Percentiles rank a stretch among this genome's conserved stretches.
These are phyloP conservation scores for Samia ricini DNA, from an alignment of 1,140 invertebrate species.

Conservation along the genomic window DNA sequence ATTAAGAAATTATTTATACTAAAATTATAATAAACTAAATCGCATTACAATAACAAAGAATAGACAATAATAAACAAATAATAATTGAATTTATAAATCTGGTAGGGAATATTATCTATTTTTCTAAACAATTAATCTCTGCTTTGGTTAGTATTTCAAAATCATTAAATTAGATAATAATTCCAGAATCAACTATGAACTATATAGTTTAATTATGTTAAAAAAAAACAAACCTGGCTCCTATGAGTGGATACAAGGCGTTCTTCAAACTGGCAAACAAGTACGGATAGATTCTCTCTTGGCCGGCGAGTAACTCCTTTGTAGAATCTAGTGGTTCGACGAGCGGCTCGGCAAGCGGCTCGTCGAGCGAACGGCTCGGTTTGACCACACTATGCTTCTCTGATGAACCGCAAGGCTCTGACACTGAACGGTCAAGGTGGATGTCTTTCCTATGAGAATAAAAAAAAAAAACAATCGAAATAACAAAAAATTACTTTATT, in stretches of 20 bases:
- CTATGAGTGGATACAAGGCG: conserved; percentile 84
- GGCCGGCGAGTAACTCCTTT: conserved; percentile 78
- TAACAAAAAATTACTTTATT: too few species aligned
- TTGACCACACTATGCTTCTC: conserved; percentile 5
- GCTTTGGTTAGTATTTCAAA: too few species aligned
- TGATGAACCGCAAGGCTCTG: conserved; percentile 40
- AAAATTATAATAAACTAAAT: too few species aligned
- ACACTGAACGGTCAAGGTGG: conserved; percentile 44
- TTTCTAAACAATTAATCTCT: too few species aligned
- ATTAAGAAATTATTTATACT: too few species aligned
- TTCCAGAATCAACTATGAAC: not conserved
- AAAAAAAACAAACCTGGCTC: conserved; percentile 68
- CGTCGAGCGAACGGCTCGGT: conserved; percentile 8
- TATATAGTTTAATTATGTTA: not conserved
- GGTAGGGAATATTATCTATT: too few species aligned
- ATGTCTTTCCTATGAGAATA: conserved; percentile 55
- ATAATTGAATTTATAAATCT: too few species aligned
- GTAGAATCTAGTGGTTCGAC: conserved; percentile 43
- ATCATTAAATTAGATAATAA: too few species aligned
- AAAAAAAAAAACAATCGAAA: too few species aligned
- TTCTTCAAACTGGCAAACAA: conserved; percentile 82
- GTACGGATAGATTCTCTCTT: conserved; percentile 83
- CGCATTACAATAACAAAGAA: too few species aligned
- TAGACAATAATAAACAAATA: too few species aligned
- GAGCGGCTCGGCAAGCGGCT: conserved; percentile 19